Evolutionary conservation across 2,888 invertebrate species (phyloP), one percentile per base, ranked within the genome.

Genomic region (Uropetala carovei): DNA sequence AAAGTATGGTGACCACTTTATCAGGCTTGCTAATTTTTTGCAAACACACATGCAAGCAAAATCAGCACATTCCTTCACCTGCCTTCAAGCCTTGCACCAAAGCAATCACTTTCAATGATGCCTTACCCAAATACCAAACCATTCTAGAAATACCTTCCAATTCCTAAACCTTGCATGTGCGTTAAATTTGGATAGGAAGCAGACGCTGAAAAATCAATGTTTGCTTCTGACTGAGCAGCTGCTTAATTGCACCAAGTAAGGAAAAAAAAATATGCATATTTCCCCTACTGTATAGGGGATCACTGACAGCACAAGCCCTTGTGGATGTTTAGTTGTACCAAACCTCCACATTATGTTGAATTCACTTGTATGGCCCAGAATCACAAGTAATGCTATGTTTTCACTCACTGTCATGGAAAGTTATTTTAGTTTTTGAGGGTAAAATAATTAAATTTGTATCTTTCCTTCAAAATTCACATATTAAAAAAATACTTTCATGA

Each of bases 41-140:
- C 89, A 68, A 89, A 68, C 68, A 89, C 89, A 89, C 89, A 89
- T 89, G 89, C 89, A 89, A 89, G 89, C 89, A 64, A 89, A 89
- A 64, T 89, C 60, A 89, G 89, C 89, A 89, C 89, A 64, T 68
- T 89, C 89, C 89, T 64, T 89, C 89, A 89, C 89, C 89, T 89
- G 89, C 89, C 89, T 89, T 64, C 43, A 64, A 89, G 89, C 89
- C 89, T 89, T 89, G 89, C 89, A 89, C 89, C 89, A 89, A 30
- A 89, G 89, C 64, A 89, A 89, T 89, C 89, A 89, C 89, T 68
- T 4, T 64, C 68, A 89, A 64, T 64, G 89, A 64, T 43, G 89
- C 89, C 89, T 89, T n/a, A 43, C 64, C 64, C 16, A 13, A 43
- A n/a, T 43, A 64, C 68, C 89, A 60, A 68, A 60, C 59, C 60